phyloP scores from a whole-genome alignment of 2,797 vertebrate species.

The Rhinophrynus dorsalis region DNA sequence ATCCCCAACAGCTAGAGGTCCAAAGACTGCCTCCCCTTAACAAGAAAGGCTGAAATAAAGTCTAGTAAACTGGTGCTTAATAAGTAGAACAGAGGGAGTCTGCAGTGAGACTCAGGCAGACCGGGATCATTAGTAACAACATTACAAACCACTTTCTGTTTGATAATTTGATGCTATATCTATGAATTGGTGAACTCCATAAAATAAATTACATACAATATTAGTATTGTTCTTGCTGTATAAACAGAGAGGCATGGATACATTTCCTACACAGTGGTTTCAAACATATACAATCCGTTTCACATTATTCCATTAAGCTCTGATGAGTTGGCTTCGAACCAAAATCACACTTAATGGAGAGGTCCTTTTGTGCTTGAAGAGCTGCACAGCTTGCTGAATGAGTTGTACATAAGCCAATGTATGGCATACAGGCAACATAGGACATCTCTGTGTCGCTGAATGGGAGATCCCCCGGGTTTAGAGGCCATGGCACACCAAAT shows the following conservation, averaged over 20 bases:
- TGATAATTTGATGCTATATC: constrained; percentile 57
- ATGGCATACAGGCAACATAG: not conserved
- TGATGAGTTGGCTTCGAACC: constrained; percentile 48
- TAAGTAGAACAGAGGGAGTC: not conserved
- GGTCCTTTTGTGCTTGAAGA: constrained; percentile 13
- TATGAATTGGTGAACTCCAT: constrained; percentile 53
- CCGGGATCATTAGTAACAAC: constrained; percentile 51
- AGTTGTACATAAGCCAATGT: not conserved
- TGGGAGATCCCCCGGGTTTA: not conserved
- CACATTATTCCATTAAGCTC: constrained; percentile 51
- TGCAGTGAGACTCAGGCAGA: not conserved
- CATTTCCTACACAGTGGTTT: constrained; percentile 50
- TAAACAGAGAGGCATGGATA: constrained; percentile 53
- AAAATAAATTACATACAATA: constrained; percentile 53
- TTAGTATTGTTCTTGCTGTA: constrained; percentile 53
- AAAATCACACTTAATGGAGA: constrained; percentile 36
- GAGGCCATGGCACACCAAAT: not conserved
- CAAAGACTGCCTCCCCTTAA: too few species aligned
- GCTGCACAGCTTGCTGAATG: not conserved
- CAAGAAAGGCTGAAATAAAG: too few species aligned
- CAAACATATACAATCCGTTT: constrained; percentile 39
- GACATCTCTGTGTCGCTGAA: not conserved
- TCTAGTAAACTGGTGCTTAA: not conserved
- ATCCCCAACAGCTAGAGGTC: too few species aligned
- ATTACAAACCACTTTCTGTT: constrained; percentile 56